Evolutionary conservation across 1,140 invertebrate genomes (phyloP).

Genomic region (Drosophila melanica): DNA sequence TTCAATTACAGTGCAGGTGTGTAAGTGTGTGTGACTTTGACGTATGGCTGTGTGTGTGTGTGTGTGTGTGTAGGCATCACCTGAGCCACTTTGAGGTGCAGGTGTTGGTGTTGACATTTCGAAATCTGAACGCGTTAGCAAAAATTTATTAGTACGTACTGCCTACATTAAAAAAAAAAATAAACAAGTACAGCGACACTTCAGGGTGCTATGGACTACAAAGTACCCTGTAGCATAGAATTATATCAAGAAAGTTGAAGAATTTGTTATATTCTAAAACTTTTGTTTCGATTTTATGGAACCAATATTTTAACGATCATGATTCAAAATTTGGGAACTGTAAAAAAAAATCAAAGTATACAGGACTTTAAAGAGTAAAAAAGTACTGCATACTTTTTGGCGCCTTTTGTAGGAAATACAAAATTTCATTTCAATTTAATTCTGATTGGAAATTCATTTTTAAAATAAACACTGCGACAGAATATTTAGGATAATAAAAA

Average conservation of each 20-base stretch:
- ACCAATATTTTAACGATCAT: too few species aligned
- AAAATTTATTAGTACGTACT: conserved; percentile 58
- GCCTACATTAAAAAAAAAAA: conserved; percentile 27
- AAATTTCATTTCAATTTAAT: too few species aligned
- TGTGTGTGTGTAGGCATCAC: conserved; percentile 53
- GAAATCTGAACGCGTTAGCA: conserved; percentile 75
- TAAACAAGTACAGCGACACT: background rate
- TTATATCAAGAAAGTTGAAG: conserved; percentile 32
- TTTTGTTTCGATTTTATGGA: too few species aligned
- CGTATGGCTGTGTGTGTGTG: conserved; percentile 14
- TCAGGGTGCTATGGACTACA: background rate
- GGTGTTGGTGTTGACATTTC: conserved; percentile 78
- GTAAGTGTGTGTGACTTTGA: conserved; percentile 1
- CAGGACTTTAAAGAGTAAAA: too few species aligned
- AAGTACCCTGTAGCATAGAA: conserved; percentile 29
- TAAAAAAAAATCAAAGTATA: too few species aligned
- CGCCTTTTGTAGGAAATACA: too few species aligned
- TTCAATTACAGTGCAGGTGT: conserved; percentile 9
- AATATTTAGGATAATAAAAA: too few species aligned
- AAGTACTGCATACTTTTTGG: too few species aligned
- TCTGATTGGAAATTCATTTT: too few species aligned
- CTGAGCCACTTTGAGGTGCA: conserved; percentile 70
- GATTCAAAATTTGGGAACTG: too few species aligned
- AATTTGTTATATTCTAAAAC: background rate
- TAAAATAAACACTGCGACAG: too few species aligned